Base-by-base conservation (phyloP, 2,797 vertebrate species). In the Valencia hispanica region DNA sequence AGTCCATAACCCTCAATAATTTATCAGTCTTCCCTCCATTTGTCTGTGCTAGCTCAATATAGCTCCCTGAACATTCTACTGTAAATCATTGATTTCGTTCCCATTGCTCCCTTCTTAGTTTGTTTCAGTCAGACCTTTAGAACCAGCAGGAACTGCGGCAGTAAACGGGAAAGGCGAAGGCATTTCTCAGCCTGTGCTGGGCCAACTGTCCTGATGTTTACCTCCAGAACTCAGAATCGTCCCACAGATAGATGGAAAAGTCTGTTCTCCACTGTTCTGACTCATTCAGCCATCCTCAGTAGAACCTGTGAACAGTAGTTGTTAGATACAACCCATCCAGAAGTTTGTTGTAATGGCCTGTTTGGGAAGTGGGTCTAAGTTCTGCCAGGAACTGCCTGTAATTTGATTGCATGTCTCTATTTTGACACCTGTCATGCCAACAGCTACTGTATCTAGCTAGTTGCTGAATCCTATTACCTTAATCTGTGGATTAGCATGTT, bases 391-490 rank as follows among this genome's bases (percentile, higher is more conserved):
- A 82, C 51, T 34, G 59, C 41, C 50, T 48, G 65, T 39, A 2
- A 20, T 80, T 61, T 63, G 34, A 87, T 85, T 72, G 12, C 50
- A 57, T 69, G 51, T 74, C 36, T 87, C 57, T 85, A 83, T 90
- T 90, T 86, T 91, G 85, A 93, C 92, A 91, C 87, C 84, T 93
- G 87, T 87, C 89, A 68, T 93, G 78, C 75, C 48, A 73, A 6
- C 45, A 55, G 74, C 70, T 71, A 84, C 69, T 50, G 81, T 88
- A 77, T 79, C 80, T 20, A 61, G 75, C 78, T 74, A 72, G 65
- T 92, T 88, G 77, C 86, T 86, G 85, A 96, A 97, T 96, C 96
- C 95, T 95, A 95, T 97, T 96, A 96, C 78, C 85, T 85, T 95
- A 94, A 96, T 88, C 88, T 90, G 90, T 74, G 2, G 94, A 95